Conservation (phyloP, 1,140 invertebrate species). For the Zaprionus ornatus region DNA sequence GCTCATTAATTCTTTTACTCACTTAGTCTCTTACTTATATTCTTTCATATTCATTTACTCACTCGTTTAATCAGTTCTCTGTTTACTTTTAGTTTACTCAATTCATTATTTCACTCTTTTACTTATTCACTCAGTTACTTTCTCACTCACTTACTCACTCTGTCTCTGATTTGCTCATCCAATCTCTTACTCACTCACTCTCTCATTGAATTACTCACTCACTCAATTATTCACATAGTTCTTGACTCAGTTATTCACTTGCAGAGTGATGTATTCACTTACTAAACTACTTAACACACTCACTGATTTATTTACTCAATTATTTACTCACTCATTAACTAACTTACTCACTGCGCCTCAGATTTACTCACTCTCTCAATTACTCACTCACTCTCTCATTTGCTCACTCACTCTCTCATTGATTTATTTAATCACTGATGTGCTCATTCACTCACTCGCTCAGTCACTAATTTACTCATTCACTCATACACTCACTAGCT, state of each 20-base stretch:
- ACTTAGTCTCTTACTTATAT: no score
- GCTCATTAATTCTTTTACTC: no score
- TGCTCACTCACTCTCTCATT: not conserved
- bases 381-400: not conserved
- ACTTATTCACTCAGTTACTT: no score
- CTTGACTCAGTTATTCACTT: no score
- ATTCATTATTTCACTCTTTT: no score
- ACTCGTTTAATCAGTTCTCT: not conserved
- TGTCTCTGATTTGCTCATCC: not conserved
- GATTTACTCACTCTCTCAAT: not conserved
- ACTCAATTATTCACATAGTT: no score
- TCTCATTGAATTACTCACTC: not conserved
- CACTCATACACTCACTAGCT: not conserved
- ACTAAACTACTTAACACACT: no score
- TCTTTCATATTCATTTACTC: not conserved
- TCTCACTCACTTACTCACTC: not conserved
- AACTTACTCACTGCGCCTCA: not conserved
- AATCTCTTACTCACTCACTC: not conserved
- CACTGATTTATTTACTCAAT: not conserved
- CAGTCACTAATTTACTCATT: not conserved
- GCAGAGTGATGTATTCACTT: no score
- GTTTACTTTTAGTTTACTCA: no score
- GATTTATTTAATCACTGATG: not conserved
- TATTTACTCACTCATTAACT: not conserved
- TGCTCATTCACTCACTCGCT: not conserved